phyloP scores from a whole-genome alignment of 37 sponge, comb jelly and placozoan species.

The Geodia barretti region DNA sequence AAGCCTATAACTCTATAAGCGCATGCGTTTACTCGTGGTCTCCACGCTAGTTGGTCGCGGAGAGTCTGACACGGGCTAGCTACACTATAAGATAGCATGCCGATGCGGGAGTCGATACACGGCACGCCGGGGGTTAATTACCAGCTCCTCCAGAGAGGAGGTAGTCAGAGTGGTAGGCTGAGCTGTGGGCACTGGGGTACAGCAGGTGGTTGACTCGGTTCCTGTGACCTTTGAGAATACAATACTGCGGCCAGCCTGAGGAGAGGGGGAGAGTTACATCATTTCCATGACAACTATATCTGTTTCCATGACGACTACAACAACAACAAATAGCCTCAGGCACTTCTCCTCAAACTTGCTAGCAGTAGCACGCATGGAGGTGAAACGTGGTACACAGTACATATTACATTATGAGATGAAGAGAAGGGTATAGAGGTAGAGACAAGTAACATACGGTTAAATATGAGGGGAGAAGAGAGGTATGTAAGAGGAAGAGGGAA shows the following conservation, averaged over 20 bases:
- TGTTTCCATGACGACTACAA: background rate
- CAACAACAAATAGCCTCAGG: background rate
- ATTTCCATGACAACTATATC: background rate
- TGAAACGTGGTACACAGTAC: too few species aligned
- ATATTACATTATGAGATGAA: too few species aligned
- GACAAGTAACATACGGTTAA: background rate
- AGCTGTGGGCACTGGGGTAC: conserved; percentile 72
- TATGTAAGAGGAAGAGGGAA: background rate
- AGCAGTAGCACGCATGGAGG: too few species aligned
- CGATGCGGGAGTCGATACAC: too few species aligned
- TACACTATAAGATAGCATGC: too few species aligned
- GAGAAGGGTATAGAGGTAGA: background rate
- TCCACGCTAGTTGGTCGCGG: too few species aligned
- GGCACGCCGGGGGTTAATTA: too few species aligned
- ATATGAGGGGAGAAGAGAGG: background rate
- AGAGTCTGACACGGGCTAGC: too few species aligned
- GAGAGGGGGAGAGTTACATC: background rate
- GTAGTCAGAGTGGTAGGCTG: conserved; percentile 60
- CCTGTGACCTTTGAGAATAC: conserved; percentile 72
- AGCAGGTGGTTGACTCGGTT: conserved; percentile 77
- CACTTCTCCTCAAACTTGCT: too few species aligned
- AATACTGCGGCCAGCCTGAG: conserved; percentile 82
- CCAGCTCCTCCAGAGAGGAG: conserved; percentile 79
- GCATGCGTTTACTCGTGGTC: too few species aligned
- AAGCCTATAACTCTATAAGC: too few species aligned